Evolutionary conservation across 2,888 invertebrate species (phyloP).

Genomic region (Heterodera filipjevi): DNA sequence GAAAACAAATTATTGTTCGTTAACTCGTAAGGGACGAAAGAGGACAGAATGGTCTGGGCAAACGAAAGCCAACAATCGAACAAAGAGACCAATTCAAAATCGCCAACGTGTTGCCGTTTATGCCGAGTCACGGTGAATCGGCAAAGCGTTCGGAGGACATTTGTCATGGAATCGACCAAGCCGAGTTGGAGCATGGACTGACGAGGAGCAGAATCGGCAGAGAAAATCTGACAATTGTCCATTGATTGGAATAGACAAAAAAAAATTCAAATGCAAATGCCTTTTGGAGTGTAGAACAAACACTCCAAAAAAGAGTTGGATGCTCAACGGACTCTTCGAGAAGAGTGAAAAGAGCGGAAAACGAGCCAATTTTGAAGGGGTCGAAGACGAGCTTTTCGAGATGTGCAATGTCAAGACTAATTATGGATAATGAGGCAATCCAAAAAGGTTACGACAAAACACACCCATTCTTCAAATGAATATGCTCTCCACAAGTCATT

Average conservation of each 20-base stretch:
- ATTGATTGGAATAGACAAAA: not conserved
- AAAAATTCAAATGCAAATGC: too few species aligned
- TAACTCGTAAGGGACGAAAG: slow-evolving; percentile 47
- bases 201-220: slow-evolving; percentile 54
- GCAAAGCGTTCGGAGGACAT: slow-evolving; percentile 36
- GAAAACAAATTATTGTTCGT: not conserved
- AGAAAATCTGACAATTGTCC: slow-evolving; percentile 48
- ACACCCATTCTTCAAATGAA: slow-evolving; percentile 55
- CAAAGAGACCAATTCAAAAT: slow-evolving; percentile 40
- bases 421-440: too few species aligned
- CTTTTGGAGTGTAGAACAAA: slow-evolving; percentile 56
- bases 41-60: slow-evolving; percentile 46
- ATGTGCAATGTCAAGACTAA: slow-evolving; percentile 51
- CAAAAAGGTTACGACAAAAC: too few species aligned
- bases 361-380: slow-evolving; percentile 49
- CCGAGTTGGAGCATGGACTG: slow-evolving; percentile 56
- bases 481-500: slow-evolving; percentile 55
- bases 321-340: slow-evolving; percentile 53
- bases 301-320: slow-evolving; percentile 54
- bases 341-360: slow-evolving; percentile 47
- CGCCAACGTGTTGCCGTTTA: not conserved
- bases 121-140: not conserved
- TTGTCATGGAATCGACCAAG: slow-evolving; percentile 54
- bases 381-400: slow-evolving; percentile 50
- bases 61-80: slow-evolving; percentile 53